These are phyloP conservation scores for Physeter macrocephalus DNA, from an alignment of 2,113 vertebrate species.

Conservation along the genomic window DNA sequence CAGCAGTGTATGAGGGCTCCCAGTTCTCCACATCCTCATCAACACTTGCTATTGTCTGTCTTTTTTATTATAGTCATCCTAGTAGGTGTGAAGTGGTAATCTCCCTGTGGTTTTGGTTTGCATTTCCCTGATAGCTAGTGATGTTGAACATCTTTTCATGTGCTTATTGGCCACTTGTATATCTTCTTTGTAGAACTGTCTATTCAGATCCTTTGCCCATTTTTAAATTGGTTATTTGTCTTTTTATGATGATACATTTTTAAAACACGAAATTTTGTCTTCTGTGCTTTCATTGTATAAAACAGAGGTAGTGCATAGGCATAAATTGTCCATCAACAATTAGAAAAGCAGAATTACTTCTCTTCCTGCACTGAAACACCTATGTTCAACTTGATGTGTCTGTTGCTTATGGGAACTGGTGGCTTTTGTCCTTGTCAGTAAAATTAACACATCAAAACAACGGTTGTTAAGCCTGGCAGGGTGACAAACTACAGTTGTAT, in stretches of 20 bases:
- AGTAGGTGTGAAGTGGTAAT: neutral
- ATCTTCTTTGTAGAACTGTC: neutral
- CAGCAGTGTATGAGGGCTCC: neutral
- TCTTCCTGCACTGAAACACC: neutral
- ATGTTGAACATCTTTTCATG: neutral
- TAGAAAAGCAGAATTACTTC: neutral
- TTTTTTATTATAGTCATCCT: neutral
- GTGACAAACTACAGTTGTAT: neutral
- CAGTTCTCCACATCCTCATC: neutral
- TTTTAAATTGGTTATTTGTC: neutral
- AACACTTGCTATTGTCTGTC: neutral
- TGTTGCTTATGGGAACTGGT: neutral
- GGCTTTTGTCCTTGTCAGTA: conserved; percentile 16
- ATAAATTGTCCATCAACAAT: neutral
- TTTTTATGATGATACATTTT: conserved; percentile 1
- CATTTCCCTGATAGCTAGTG: neutral
- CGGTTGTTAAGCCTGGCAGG: neutral
- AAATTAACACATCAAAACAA: conserved; percentile 37
- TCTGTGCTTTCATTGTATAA: neutral
- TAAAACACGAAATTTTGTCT: neutral
- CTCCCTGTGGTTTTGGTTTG: neutral
- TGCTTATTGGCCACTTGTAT: neutral
- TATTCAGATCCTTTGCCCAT: neutral
- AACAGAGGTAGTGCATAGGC: neutral
- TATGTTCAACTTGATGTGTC: neutral